Percentiles rank a stretch among this genome's conserved stretches.
Conservation (phyloP, 1,140 invertebrate genomes). For the Drosophila sproati region DNA sequence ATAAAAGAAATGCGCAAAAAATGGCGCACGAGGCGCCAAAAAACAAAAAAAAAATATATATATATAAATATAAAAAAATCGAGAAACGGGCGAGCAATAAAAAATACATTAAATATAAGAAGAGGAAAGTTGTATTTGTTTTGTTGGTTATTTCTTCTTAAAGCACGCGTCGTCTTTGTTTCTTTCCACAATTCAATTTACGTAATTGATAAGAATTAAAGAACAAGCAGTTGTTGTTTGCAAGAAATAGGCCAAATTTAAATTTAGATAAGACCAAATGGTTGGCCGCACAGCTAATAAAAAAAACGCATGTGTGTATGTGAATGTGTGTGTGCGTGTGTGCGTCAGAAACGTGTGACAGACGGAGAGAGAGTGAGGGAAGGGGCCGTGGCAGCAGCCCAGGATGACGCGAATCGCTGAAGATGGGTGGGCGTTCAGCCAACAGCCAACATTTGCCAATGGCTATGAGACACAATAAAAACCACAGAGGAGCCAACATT, state of each 20-base stretch:
- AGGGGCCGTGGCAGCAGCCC: slow-evolving; percentile 31
- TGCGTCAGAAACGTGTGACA: slow-evolving; percentile 21
- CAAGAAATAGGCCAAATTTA: slow-evolving; percentile 77
- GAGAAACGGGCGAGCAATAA: background rate
- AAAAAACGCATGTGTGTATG: background rate
- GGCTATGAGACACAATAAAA: slow-evolving; percentile 14
- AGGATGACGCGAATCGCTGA: slow-evolving; percentile 32
- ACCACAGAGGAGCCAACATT: slow-evolving; percentile 1
- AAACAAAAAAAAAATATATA: slow-evolving; percentile 10
- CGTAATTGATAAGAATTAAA: slow-evolving; percentile 78
- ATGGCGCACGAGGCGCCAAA: slow-evolving; percentile 24
- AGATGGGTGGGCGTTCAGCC: slow-evolving; percentile 35
- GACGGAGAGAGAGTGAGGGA: background rate
- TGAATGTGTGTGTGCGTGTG: slow-evolving; percentile 2
- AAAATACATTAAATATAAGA: slow-evolving; percentile 35
- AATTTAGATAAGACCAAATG: slow-evolving; percentile 67
- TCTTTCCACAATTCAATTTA: slow-evolving; percentile 56
- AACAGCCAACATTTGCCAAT: slow-evolving; percentile 7
- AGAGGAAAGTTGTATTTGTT: slow-evolving; percentile 15
- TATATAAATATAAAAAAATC: slow-evolving; percentile 20
- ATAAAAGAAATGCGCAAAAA: slow-evolving; percentile 68
- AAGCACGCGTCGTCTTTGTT: slow-evolving; percentile 39
- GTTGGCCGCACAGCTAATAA: slow-evolving; percentile 7
- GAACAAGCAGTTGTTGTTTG: background rate
- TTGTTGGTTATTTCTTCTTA: slow-evolving; percentile 12